Percentiles rank a stretch among this genome's conserved stretches.
Evolutionary conservation across 2,113 vertebrate genomes (phyloP).

Genomic region (Pluvialis apricaria): DNA sequence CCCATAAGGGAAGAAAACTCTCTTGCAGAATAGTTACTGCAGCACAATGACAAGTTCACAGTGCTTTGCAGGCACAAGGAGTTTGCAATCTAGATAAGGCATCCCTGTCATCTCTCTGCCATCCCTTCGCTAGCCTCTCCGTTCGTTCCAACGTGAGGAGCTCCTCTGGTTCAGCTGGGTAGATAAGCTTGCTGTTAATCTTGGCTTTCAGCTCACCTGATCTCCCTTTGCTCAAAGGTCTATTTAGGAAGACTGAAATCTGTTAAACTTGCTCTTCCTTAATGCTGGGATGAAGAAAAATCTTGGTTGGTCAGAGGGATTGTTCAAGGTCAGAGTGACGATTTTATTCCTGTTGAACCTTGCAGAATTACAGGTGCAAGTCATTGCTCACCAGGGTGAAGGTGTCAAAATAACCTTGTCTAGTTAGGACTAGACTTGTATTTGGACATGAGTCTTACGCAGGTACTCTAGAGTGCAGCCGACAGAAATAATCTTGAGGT

Average conservation of each 20-base stretch:
- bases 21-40: not conserved
- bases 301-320: not conserved
- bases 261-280: not conserved
- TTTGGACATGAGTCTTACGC: not conserved
- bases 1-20: not conserved
- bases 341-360: not conserved
- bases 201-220: not conserved
- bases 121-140: not conserved
- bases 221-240: not conserved
- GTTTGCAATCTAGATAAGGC: not conserved
- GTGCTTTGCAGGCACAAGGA: not conserved
- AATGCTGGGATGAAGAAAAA: not conserved
- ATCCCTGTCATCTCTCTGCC: not conserved
- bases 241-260: not conserved
- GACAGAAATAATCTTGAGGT: not conserved
- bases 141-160: not conserved
- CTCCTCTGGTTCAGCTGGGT: not conserved
- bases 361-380: not conserved
- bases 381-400: not conserved
- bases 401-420: not conserved
- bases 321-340: not conserved
- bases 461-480: not conserved
- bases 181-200: not conserved
- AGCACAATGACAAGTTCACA: not conserved
- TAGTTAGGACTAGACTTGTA: not conserved